phyloP scores from a whole-genome alignment of 2,888 invertebrate species.

The Cephus sareptanus region DNA sequence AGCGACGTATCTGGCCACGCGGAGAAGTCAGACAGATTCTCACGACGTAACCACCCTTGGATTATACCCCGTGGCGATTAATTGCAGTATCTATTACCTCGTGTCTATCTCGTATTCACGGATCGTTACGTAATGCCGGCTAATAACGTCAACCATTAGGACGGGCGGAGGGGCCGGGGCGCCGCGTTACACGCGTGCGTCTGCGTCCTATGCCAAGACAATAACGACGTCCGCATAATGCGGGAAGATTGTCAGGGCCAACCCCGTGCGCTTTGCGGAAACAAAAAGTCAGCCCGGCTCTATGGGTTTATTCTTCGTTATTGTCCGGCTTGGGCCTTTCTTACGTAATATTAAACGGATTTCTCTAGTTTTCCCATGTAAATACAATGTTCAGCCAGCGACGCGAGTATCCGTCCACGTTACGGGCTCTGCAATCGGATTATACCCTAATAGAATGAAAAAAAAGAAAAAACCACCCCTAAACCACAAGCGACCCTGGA shows the following conservation, averaged over 20 bases:
- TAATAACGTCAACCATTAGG: conserved; percentile 49
- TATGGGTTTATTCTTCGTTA: conserved; percentile 21
- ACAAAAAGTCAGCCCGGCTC: conserved; percentile 43
- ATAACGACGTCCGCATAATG: conserved; percentile 38
- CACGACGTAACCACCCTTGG: conserved; percentile 1
- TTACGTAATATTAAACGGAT: neutral
- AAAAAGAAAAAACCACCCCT: neutral
- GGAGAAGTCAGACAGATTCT: neutral
- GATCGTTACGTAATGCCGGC: conserved; percentile 57
- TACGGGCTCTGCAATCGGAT: conserved; percentile 36
- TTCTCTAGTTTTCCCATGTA: neutral
- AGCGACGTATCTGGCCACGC: neutral
- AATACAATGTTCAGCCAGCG: neutral
- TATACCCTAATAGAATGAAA: conserved; percentile 7
- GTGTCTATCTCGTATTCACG: conserved; percentile 58
- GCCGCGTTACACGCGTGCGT: conserved; percentile 13
- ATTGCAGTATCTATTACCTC: conserved; percentile 25
- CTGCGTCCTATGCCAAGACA: conserved; percentile 5
- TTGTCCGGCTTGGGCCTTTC: neutral
- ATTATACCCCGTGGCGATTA: conserved; percentile 19
- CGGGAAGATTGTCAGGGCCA: conserved; percentile 58
- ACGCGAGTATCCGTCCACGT: neutral
- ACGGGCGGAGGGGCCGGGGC: conserved; percentile 11
- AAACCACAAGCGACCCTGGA: neutral
- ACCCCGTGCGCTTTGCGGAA: conserved; percentile 47